Evolutionary conservation across 2,888 invertebrate genomes (phyloP).

Genomic region (Tridacna gigas): DNA sequence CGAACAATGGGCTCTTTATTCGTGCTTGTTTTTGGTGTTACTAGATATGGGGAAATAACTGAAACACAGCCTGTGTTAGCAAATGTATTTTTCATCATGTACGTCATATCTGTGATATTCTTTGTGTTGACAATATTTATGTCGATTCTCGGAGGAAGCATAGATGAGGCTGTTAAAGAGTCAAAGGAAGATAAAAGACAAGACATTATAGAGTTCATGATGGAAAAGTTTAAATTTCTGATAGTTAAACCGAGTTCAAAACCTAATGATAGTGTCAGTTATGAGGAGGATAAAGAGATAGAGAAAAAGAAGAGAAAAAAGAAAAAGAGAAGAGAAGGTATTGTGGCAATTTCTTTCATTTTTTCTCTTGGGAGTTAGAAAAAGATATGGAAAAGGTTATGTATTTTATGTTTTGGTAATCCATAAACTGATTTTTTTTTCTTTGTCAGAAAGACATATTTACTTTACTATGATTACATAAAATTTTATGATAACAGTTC

Average conservation of each 20-base stretch:
- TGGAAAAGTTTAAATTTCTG: conserved; percentile 28
- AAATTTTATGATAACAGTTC: too few relatives aligned
- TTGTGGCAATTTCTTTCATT: too few relatives aligned
- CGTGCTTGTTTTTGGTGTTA: conserved; percentile 69
- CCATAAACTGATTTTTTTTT: too few relatives aligned
- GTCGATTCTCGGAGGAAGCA: conserved; percentile 44
- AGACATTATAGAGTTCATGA: conserved; percentile 41
- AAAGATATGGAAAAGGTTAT: too few relatives aligned
- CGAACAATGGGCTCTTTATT: conserved; percentile 67
- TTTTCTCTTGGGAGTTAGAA: too few relatives aligned
- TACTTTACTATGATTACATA: too few relatives aligned
- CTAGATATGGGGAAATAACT: conserved; percentile 66
- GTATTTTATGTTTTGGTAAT: too few relatives aligned
- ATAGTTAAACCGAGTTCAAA: conserved; percentile 25
- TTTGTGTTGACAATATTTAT: conserved; percentile 67
- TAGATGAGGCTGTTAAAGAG: conserved; percentile 40
- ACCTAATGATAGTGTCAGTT: neutral
- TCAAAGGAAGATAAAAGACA: conserved; percentile 25
- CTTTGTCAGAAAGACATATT: too few relatives aligned
- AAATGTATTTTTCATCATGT: conserved; percentile 70
- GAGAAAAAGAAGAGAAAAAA: neutral
- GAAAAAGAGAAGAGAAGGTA: conserved; percentile 13
- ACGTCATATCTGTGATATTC: conserved; percentile 68
- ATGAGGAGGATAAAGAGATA: neutral
- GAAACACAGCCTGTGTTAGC: conserved; percentile 65